These are phyloP conservation scores for Spodoptera frugiperda DNA, from an alignment of 1,140 invertebrate species.

Conservation along the genomic window DNA sequence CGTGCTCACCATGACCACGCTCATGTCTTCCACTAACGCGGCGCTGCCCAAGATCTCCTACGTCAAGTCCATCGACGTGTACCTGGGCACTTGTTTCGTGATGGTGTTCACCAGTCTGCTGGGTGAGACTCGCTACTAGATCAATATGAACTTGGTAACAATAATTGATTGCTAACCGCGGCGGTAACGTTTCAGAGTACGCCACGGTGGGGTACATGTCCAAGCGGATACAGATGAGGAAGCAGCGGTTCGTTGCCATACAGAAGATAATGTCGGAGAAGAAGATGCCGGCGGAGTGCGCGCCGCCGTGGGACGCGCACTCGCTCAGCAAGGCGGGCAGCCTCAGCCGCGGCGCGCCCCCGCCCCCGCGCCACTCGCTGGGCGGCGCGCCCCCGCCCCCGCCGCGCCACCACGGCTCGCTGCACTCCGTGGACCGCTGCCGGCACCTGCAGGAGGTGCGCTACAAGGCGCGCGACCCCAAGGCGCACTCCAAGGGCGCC, in stretches of 20 bases:
- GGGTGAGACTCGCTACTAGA: constrained; percentile 91
- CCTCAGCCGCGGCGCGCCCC: constrained; percentile 78
- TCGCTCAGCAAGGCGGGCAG: constrained; percentile 86
- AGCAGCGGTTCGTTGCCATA: constrained; percentile 95
- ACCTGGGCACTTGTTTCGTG: constrained; percentile 98
- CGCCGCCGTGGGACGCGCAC: constrained; percentile 87
- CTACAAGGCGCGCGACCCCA: constrained; percentile 97
- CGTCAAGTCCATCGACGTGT: constrained; percentile 99
- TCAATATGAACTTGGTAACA: too few species aligned
- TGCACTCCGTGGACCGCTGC: not conserved
- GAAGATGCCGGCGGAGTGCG: constrained; percentile 91
- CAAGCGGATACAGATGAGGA: constrained; percentile 98
- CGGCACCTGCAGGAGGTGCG: constrained; percentile 93
- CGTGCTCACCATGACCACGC: constrained; percentile 99
- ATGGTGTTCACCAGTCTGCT: constrained; percentile 98
- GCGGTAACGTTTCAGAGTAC: constrained; percentile 91
- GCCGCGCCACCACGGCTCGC: not conserved
- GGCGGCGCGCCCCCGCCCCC: not conserved
- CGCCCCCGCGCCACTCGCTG: constrained; percentile 75
- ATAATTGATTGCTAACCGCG: not conserved
- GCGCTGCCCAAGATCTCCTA: constrained; percentile 99
- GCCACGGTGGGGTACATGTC: constrained; percentile 98
- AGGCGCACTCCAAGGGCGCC: constrained; percentile 95
- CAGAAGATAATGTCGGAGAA: constrained; percentile 97
- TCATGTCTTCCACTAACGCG: constrained; percentile 99